These are phyloP conservation scores for Cyprinodon tularosa DNA, from an alignment of 2,113 vertebrate genomes.

Conservation along the genomic window DNA sequence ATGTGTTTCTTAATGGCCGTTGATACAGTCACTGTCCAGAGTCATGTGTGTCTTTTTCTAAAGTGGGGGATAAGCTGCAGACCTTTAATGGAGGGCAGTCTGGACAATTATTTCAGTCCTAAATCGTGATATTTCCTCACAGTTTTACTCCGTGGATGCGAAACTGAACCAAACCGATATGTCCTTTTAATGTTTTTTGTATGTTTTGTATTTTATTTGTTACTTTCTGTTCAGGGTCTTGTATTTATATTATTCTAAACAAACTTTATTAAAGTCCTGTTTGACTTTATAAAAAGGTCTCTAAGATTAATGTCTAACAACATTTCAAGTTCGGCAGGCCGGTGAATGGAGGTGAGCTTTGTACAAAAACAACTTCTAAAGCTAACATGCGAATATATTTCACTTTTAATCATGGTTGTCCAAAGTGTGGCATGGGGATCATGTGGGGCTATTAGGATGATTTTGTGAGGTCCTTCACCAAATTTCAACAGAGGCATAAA, in stretches of 20 bases:
- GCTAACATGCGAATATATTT: background rate
- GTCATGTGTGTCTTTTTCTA: slow-evolving; percentile 10
- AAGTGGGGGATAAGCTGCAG: background rate
- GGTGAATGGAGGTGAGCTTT: background rate
- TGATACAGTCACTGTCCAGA: slow-evolving; percentile 16
- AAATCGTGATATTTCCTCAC: slow-evolving; percentile 1
- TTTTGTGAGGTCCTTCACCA: no score
- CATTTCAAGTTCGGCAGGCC: no score
- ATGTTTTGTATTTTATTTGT: slow-evolving; percentile 71
- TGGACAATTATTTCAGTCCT: slow-evolving; percentile 36
- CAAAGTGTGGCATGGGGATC: no score
- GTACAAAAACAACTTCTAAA: background rate
- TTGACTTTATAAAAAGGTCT: slow-evolving; percentile 44
- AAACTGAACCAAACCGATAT: slow-evolving; percentile 11
- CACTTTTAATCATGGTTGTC: no score
- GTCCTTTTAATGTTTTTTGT: slow-evolving; percentile 61
- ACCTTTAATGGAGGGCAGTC: slow-evolving; percentile 17
- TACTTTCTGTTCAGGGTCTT: slow-evolving; percentile 61
- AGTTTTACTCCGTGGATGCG: slow-evolving; percentile 37
- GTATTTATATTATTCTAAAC: slow-evolving; percentile 71
- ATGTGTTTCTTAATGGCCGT: slow-evolving; percentile 12
- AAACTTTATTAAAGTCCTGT: slow-evolving; percentile 68
- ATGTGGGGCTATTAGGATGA: no score
- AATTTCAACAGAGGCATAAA: no score
- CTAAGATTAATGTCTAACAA: background rate